Base-by-base conservation (phyloP, 2,888 invertebrate species). In the Trissoscelio sp. region DNA sequence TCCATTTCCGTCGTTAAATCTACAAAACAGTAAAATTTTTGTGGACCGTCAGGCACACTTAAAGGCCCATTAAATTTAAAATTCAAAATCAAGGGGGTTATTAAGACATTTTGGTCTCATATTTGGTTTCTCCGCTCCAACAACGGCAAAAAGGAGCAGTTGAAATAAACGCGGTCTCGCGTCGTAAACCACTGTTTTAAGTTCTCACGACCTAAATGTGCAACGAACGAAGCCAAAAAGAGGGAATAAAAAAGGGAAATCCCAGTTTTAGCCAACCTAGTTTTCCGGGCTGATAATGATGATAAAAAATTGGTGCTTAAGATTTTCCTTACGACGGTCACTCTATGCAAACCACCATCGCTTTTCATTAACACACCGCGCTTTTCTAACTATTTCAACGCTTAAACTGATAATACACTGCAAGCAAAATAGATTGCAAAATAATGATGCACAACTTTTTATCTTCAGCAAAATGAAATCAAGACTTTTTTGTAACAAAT, bases 201-300 rank as follows among this genome's bases (percentile, higher is more conserved):
- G 77, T 81, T 77, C 14, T 16, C 34, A 31, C 69, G 82, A 82
- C 82, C 82, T 57, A 77, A 82, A 82, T 82, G 69, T 46, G 70
- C 77, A 77, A 57, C 64, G 60, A 77, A 66, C 53, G 55, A n/a
- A 75, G 48, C 53, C 70, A 62, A 64, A 75, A 79, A 51, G 14
- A 11, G 20, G 37, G 22, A 20, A 81, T 42, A 44, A 73, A 62
- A 60, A 39, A 39, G n/a, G 34, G 31, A 66, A 62, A 70, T 31
- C 79, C 37, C 11, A 53, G 34, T 66, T 78, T 55, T 39, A 24
- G 5, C 37, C 64, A 78, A 64, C 78, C 70, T 37, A 57, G 48
- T 64, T 78, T 48, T 64, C 70, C 22, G 7, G 44, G 42, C 51
- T 72, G 44, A 79, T 72, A 72, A 79, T 72, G 58, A 58, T 46